Base-by-base conservation (phyloP, 2,888 invertebrate genomes). In the Halictus ligatus region DNA sequence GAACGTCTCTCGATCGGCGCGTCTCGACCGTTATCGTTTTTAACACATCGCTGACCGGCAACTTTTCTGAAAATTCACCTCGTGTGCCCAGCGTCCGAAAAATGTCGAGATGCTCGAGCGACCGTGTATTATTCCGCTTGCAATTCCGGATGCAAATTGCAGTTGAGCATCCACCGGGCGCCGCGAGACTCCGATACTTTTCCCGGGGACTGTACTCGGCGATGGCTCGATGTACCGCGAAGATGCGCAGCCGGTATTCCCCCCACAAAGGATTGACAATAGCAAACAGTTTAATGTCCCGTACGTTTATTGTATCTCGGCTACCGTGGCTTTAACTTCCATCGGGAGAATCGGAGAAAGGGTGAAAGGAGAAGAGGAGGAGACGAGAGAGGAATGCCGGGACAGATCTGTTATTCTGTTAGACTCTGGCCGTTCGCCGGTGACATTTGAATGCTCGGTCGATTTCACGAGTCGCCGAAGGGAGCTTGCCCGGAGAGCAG, bases 271-370 rank as follows among this genome's bases (percentile, higher is more conserved):
- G 92, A 94, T 94, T 94, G 94, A 95, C 94, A 94, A 93, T 93
- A 92, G 94, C 94, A 93, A 95, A 94, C 94, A 95, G 94, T 94
- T 95, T 94, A 95, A 94, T 94, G 94, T 94, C 94, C 92, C 93
- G 93, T 93, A 92, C 92, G 93, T 94, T 94, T 94, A 95, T 95
- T 94, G 93, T 94, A 93, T 93, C 92, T 89, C 91, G 92, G 92
- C 92, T 92, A 91, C 92, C 92, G 92, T 92, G 91, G 91, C 87
- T 92, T 92, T 91, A 91, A 91, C 90, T 91, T 87, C 84, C 83
- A 84, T 76, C 87, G 89, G 29, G 46, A 77, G 76, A 58, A 46
- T 29, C 73, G 79, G 79, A 54, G 75, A 78, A 80, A 78, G 78
- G 83, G 88, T 43, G 85, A 80, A 83, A 85, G 87, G 85, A 78